Evolutionary conservation across 2,888 invertebrate species (phyloP), one percentile per base, ranked within the genome.

Genomic region (Aleiodes leptofemur): DNA sequence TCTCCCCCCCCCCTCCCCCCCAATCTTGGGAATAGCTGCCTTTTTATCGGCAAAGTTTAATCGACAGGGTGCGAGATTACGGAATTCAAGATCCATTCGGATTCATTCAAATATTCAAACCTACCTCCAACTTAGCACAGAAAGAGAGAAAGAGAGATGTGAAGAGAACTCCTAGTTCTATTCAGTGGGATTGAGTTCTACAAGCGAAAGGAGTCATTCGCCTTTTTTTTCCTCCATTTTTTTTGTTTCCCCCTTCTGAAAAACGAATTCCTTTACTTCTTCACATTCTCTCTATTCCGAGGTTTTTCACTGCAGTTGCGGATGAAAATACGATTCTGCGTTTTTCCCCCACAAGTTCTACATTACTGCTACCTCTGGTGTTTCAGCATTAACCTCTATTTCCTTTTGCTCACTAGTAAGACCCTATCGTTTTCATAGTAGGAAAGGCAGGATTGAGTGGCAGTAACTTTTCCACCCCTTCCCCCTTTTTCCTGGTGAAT

Each of bases 1-100:
- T 0, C 34, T 34, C 34, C 4, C 34, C 23, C 23, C 23, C 23
- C 23, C 23, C 23, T 2, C 23, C 23, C 2, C 23, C 23, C 34
- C 9, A 48, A 43, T 13, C 16, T 16, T 9, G 11, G 23, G 48
- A 64, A 43, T 48, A 11, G 16, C n/a, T 43, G 64, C 16, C 11
- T 43, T 59, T 57, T 57, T 71, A 71, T 71, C 51, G 48, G 29
- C 29, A 71, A 71, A 71, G 50, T 71, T 71, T 71, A 71, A 71
- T 71, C 70, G 70, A 71, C 13, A 57, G 43, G 29, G 70, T 29
- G 43, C 59, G 50, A 71, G 70, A 71, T 71, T 71, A 71, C 70
- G 7, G 56, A 57, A 71, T 50, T 48, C 50, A 43, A 59, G 59
- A 69, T n/a, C 55, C 31, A 16, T 69, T 57, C 23, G 56, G 57